Evolutionary conservation across 2,797 vertebrate genomes (phyloP), one percentile per base, ranked within the genome.

Genomic region (Huso huso): DNA sequence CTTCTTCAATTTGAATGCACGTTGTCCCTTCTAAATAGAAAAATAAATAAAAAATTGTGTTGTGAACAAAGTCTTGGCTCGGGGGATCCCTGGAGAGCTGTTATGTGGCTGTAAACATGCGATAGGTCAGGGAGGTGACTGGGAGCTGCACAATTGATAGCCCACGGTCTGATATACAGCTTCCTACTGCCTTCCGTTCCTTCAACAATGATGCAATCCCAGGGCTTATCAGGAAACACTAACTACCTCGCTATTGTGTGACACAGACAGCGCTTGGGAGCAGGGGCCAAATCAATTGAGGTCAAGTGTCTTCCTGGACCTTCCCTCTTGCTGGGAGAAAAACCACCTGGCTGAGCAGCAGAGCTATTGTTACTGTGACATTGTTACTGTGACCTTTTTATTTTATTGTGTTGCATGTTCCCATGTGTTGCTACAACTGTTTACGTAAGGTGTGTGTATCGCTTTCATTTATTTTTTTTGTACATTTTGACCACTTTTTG

Each of bases 111-210:
- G 82, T 84, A 80, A 89, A 89, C 81, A 87, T 92, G 91, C 86
- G 84, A 89, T 83, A 91, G 91, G 90, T 92, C 91, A 92, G 77
- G 67, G 78, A 82, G 86, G 83, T 84, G 79, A 85, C 77, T 86
- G 78, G 80, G 76, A 86, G 84, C 84, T 86, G 85, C 82, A 89
- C 88, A 88, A 89, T 89, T 82, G 86, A 89, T 85, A 89, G 83
- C 79, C 87, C 72, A 82, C 72, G 80, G 72, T 86, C 83, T 91
- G 86, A 91, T 89, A 72, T 85, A 90, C 79, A 85, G 88, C 88
- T 93, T 93, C 91, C 91, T 89, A 76, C 80, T 65, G 76, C 77
- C 82, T 84, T 88, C 85, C 79, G 79, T 78, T 73, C 65, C 48
- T 80, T 79, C 69, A 61, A 74, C 70, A 79, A 74, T 81, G 74